Evolutionary conservation across 2,888 invertebrate genomes (phyloP).

Genomic region (Globia sparganii): DNA sequence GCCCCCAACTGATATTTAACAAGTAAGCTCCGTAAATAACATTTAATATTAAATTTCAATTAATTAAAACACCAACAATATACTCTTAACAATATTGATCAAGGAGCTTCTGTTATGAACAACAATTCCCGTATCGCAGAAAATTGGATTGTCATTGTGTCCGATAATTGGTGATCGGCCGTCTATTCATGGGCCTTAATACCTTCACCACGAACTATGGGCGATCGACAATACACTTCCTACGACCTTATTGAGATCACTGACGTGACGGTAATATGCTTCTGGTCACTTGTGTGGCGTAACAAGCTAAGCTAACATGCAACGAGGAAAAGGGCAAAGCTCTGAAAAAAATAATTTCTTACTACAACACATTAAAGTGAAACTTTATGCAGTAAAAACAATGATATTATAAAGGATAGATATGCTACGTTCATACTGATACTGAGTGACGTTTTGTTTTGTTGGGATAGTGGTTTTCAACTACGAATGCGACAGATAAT

Average conservation of each 20-base stretch:
- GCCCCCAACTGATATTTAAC: not conserved
- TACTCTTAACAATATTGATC: slow-evolving; percentile 11
- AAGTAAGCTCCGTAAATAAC: not conserved
- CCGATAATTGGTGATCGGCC: slow-evolving; percentile 50
- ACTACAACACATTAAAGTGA: no score
- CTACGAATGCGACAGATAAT: no score
- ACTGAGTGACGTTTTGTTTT: no score
- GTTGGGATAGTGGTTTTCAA: no score
- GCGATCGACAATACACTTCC: slow-evolving; percentile 18
- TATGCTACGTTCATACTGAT: no score
- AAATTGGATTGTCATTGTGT: slow-evolving; percentile 53
- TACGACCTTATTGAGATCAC: slow-evolving; percentile 18
- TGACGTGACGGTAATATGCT: slow-evolving; percentile 4
- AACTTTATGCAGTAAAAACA: no score
- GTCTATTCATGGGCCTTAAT: slow-evolving; percentile 46
- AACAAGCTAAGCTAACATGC: no score
- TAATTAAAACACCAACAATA: slow-evolving; percentile 24
- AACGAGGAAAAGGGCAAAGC: no score
- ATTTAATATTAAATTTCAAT: slow-evolving; percentile 7
- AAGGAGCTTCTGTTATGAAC: slow-evolving; percentile 23
- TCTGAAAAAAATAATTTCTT: no score
- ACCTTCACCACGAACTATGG: slow-evolving; percentile 16
- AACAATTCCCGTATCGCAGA: slow-evolving; percentile 28
- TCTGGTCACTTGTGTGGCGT: not conserved
- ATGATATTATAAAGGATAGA: no score